These are phyloP conservation scores for Eretmocerus hayati DNA, from an alignment of 2,888 invertebrate genomes.

Conservation along the genomic window DNA sequence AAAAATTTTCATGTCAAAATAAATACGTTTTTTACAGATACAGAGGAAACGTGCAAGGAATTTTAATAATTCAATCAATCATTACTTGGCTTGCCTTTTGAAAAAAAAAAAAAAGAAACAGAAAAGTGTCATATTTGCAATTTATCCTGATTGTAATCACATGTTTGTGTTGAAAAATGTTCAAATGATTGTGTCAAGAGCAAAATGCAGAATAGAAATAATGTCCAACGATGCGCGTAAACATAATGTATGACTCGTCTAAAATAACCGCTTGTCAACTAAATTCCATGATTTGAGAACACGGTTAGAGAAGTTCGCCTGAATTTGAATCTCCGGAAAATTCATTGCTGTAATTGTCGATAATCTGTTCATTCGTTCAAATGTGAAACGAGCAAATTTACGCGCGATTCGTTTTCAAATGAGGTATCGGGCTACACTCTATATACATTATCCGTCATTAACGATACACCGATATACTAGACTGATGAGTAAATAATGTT, in stretches of 20 bases:
- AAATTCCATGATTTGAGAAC: too few species aligned
- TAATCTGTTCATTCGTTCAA: conserved; percentile 7
- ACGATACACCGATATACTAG: neutral
- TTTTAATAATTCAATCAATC: conserved; percentile 11
- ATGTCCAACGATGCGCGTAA: too few species aligned
- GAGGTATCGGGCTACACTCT: neutral
- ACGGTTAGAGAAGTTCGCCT: too few species aligned
- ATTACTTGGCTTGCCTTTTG: neutral
- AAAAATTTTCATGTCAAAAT: neutral
- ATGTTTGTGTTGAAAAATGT: too few species aligned
- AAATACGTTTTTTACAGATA: conserved; percentile 31
- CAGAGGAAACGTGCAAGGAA: conserved; percentile 45
- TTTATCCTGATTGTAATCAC: too few species aligned
- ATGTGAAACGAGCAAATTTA: conserved; percentile 3
- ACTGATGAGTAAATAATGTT: conserved; percentile 2
- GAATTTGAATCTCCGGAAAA: too few species aligned
- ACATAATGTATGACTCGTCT: too few species aligned
- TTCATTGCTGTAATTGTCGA: conserved; percentile 10
- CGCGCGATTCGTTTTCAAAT: neutral
- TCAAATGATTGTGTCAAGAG: too few species aligned
- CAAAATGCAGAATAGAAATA: too few species aligned
- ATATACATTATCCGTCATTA: conserved; percentile 4
- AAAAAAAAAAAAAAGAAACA: neutral
- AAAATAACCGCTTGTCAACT: too few species aligned
- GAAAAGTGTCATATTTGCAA: too few species aligned